Base-by-base conservation (phyloP, 2,797 vertebrate species). In the Sebastiscus tertius region DNA sequence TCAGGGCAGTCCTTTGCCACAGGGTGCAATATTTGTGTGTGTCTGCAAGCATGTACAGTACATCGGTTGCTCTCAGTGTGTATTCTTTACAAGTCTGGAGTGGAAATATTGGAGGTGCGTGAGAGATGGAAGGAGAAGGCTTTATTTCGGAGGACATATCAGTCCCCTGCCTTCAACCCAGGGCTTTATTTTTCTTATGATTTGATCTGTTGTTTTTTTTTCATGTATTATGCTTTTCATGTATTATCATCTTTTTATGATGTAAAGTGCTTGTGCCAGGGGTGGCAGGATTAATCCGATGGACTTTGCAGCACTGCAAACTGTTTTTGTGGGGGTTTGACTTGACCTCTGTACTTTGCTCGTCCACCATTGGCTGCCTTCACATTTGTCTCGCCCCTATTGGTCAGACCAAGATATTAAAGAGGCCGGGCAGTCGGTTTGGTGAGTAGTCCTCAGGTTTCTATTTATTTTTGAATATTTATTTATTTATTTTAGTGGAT, bases 401-500 rank as follows among this genome's bases (percentile, higher is more conserved):
- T 81, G 91, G 90, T 92, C 87, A 83, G 84, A 89, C 80, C 81
- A 83, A 87, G 73, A 86, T 72, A n/a, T 68, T 20, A 3, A 72
- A 63, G 87, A 86, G 87, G 80, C 26, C 31, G 24, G 80, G 86
- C 85, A 77, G 91, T 87, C 34, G 29, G 81, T 92, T 93, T 81
- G 90, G 90, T 88, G 88, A 89, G 85, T 78, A 83, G 93, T 94
- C 94, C 95, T 96, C 94, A 94, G 94, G 94, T 94, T 93, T 91
- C 82, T 95, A 94, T 95, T 95, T 94, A 95, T 94, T 94, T 46
- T 92, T 86, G 72, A 89, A 79, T 94, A 94, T 95, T 95, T 95
- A 95, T 95, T 96, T 95, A 93, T 94, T 92, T 92, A 92, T 93
- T 93, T 90, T 75, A 89, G 79, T 77, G 71, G 63, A 84, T 78